These are phyloP conservation scores for Rotaria sp. DNA, from an alignment of 2,888 invertebrate genomes.

Conservation along the genomic window DNA sequence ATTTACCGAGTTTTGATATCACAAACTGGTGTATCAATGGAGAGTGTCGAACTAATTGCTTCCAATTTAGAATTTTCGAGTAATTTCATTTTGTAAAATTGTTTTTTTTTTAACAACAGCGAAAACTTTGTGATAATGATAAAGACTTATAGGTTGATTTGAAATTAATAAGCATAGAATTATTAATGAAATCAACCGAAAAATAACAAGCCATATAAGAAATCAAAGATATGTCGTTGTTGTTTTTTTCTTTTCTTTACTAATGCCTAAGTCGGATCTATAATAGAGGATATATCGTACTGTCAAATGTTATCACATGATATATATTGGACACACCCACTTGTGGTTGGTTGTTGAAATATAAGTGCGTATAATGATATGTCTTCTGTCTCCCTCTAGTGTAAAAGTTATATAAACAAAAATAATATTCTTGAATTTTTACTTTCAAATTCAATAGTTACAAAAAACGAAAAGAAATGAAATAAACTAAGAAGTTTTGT, in stretches of 20 bases:
- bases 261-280: not conserved
- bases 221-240: not conserved
- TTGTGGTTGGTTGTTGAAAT: not conserved
- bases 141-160: not conserved
- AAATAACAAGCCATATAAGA: not conserved
- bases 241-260: not conserved
- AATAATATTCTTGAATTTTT: not conserved
- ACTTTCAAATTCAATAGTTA: not conserved
- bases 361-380: not conserved
- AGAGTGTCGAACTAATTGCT: slow-evolving; percentile 37
- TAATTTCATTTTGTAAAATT: slow-evolving; percentile 32
- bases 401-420: not conserved
- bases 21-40: slow-evolving; percentile 34
- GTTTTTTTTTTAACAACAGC: not conserved
- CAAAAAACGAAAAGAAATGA: not conserved
- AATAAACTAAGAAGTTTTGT: not conserved
- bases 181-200: not conserved
- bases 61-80: slow-evolving; percentile 39
- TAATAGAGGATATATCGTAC: not conserved
- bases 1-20: slow-evolving; percentile 39
- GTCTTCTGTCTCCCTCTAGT: not conserved
- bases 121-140: not conserved
- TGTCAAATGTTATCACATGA: not conserved
- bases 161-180: not conserved
- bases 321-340: not conserved